These are phyloP conservation scores for Pantherophis guttatus DNA, from an alignment of 2,113 vertebrate genomes.

Conservation along the genomic window DNA sequence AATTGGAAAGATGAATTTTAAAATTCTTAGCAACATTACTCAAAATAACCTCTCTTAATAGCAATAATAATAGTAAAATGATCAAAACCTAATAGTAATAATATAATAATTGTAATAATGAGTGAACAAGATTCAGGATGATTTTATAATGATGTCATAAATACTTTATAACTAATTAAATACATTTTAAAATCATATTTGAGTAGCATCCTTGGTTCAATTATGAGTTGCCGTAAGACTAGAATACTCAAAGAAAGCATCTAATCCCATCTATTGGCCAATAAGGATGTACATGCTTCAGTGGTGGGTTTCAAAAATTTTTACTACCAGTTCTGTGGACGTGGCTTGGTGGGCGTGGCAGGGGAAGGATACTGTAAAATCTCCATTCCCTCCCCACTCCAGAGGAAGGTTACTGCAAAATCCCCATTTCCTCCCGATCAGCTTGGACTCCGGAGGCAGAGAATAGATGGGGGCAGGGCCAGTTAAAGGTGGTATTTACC, in stretches of 20 bases:
- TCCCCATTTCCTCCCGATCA: too few species aligned
- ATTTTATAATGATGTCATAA: background rate
- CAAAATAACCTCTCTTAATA: background rate
- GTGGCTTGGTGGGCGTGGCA: too few species aligned
- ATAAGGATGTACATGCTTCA: background rate
- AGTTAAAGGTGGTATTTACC: too few species aligned
- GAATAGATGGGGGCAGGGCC: too few species aligned
- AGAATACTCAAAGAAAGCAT: background rate
- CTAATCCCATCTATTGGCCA: background rate
- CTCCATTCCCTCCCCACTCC: too few species aligned
- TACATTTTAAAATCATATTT: background rate
- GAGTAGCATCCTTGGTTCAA: background rate
- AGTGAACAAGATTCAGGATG: background rate
- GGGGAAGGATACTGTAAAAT: too few species aligned
- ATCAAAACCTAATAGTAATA: background rate
- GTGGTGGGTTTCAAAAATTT: too few species aligned
- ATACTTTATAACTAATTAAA: background rate
- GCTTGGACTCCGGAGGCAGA: too few species aligned
- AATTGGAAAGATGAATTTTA: background rate
- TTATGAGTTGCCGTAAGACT: background rate
- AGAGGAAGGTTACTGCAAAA: too few species aligned
- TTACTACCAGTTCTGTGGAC: too few species aligned
- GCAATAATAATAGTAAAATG: background rate
- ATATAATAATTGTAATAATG: background rate
- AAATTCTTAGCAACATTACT: background rate